These are phyloP conservation scores for Botia almorhae DNA, from an alignment of 2,797 vertebrate species.

Conservation along the genomic window DNA sequence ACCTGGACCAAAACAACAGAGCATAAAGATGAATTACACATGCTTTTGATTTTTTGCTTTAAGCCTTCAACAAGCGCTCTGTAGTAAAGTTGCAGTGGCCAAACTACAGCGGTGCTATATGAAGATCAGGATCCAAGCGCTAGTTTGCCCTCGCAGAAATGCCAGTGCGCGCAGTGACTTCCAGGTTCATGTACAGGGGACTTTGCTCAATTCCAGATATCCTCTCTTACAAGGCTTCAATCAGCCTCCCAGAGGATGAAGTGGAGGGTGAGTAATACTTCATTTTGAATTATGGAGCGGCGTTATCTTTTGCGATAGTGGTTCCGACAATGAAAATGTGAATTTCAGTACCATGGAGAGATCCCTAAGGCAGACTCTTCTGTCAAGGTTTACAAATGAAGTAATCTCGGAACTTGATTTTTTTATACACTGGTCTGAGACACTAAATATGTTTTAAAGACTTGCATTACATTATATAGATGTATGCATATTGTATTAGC, in stretches of 20 bases:
- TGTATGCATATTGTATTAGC: neutral
- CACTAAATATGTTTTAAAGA: neutral
- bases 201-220: constrained; percentile 95
- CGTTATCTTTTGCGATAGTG: constrained; percentile 10
- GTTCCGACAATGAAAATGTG: neutral
- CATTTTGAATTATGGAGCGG: neutral
- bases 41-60: constrained; percentile 18
- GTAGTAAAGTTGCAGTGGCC: constrained; percentile 63
- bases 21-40: constrained; percentile 12
- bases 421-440: neutral
- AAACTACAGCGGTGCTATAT: constrained; percentile 76
- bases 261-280: constrained; percentile 87
- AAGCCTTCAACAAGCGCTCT: constrained; percentile 48
- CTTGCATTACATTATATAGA: neutral
- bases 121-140: constrained; percentile 76
- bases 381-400: neutral
- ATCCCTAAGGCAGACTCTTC: constrained; percentile 12
- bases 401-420: neutral
- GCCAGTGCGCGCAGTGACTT: constrained; percentile 96
- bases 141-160: constrained; percentile 86
- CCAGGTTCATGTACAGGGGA: constrained; percentile 98
- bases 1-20: constrained; percentile 14
- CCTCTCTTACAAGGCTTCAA: constrained; percentile 88
- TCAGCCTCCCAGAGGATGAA: constrained; percentile 92
- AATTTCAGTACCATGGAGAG: constrained; percentile 59